Evolutionary conservation across 2,888 invertebrate genomes (phyloP).

Genomic region (Drosophila falleni): DNA sequence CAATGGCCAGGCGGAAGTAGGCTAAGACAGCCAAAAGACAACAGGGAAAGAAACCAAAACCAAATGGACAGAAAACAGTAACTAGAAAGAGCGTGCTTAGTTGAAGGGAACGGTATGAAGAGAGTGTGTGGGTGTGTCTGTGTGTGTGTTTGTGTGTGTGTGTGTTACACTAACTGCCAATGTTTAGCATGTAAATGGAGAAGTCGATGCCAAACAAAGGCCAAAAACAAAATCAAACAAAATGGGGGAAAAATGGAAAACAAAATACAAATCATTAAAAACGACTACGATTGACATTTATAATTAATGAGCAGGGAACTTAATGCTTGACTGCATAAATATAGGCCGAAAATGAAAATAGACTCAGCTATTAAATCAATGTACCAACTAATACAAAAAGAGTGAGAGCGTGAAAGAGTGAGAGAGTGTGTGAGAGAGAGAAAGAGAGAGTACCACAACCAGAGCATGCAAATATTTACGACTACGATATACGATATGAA

Average conservation of each 20-base stretch:
- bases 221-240: constrained; percentile 36
- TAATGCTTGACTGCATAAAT: constrained; percentile 67
- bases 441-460: constrained; percentile 18
- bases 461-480: constrained; percentile 54
- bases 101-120: constrained; percentile 12
- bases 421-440: background rate
- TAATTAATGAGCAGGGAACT: constrained; percentile 74
- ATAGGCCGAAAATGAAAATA: constrained; percentile 41
- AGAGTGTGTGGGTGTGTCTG: background rate
- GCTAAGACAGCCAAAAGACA: constrained; percentile 16
- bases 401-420: background rate
- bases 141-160: background rate
- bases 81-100: constrained; percentile 22
- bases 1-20: constrained; percentile 30
- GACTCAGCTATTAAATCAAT: constrained; percentile 35
- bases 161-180: constrained; percentile 41
- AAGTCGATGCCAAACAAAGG: constrained; percentile 64
- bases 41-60: constrained; percentile 37
- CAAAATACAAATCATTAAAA: constrained; percentile 80
- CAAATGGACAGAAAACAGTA: constrained; percentile 19
- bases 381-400: constrained; percentile 8
- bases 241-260: constrained; percentile 37
- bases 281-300: constrained; percentile 77
- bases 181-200: constrained; percentile 79
- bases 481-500: constrained; percentile 9